Conservation (phyloP, 1,140 invertebrate genomes). For the Calycopis cecrops region DNA sequence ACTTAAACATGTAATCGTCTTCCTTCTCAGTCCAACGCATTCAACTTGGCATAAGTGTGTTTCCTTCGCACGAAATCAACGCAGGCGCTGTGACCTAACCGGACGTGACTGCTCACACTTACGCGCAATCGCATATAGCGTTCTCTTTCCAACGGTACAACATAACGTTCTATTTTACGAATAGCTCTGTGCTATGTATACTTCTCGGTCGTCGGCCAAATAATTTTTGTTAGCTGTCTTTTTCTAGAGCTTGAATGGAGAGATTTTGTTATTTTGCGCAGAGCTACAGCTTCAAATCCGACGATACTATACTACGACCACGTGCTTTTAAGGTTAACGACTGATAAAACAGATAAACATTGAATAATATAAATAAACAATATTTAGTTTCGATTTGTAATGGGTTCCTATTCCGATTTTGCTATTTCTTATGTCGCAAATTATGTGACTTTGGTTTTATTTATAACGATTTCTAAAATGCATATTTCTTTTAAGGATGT, state of each 20-base stretch:
- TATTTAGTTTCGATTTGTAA: slow-evolving; percentile 19
- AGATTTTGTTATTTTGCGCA: slow-evolving; percentile 66
- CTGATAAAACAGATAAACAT: slow-evolving; percentile 67
- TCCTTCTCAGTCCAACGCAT: slow-evolving; percentile 37
- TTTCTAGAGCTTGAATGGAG: slow-evolving; percentile 72
- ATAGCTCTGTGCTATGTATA: slow-evolving; percentile 74
- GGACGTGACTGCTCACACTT: slow-evolving; percentile 42
- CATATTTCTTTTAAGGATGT: no score
- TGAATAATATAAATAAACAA: slow-evolving; percentile 68
- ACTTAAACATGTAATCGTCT: slow-evolving; percentile 65
- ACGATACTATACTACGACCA: slow-evolving; percentile 68
- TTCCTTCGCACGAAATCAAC: slow-evolving; percentile 52
- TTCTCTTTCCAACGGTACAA: slow-evolving; percentile 48
- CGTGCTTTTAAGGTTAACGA: slow-evolving; percentile 67
- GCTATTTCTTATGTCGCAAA: no score
- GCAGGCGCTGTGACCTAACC: slow-evolving; percentile 66
- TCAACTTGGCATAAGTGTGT: slow-evolving; percentile 35
- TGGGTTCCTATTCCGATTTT: no score
- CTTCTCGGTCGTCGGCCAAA: slow-evolving; percentile 72
- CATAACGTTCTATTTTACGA: slow-evolving; percentile 71
- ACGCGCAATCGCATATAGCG: slow-evolving; percentile 30
- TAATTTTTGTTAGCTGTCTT: slow-evolving; percentile 72
- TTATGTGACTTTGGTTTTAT: no score
- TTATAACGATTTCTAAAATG: no score
- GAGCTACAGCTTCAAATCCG: slow-evolving; percentile 73